Evolutionary conservation across 2,888 invertebrate species (phyloP).

Genomic region (Deilephila elpenor): DNA sequence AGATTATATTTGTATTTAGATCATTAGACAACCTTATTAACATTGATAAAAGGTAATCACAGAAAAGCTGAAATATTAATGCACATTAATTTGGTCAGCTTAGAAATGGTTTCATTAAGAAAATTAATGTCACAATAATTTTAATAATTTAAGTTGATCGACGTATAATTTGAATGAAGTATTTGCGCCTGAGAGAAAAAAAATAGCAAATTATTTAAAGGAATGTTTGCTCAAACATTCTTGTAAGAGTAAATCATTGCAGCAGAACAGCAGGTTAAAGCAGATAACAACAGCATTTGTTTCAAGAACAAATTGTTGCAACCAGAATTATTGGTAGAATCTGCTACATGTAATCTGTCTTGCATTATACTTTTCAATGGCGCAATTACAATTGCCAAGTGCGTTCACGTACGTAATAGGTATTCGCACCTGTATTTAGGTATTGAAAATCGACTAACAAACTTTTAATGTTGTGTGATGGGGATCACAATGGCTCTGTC

Average conservation of each 20-base stretch:
- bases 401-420: slow-evolving; percentile 24
- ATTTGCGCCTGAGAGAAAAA: neutral
- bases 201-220: neutral
- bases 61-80: too few relatives aligned
- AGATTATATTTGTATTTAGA: neutral
- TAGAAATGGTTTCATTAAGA: too few relatives aligned
- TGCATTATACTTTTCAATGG: slow-evolving; percentile 20
- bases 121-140: too few relatives aligned
- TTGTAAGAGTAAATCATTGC: neutral
- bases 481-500: slow-evolving; percentile 51
- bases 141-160: too few relatives aligned
- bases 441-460: slow-evolving; percentile 49
- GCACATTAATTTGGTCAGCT: too few relatives aligned
- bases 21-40: neutral
- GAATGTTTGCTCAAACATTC: neutral
- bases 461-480: slow-evolving; percentile 44
- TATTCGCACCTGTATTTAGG: slow-evolving; percentile 47
- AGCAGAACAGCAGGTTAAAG: too few relatives aligned
- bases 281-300: neutral
- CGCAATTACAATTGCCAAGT: slow-evolving; percentile 22
- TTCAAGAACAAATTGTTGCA: slow-evolving; percentile 1
- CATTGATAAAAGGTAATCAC: neutral
- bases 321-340: neutral
- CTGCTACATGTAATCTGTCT: neutral
- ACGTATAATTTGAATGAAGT: neutral